Evolutionary conservation across 2,888 invertebrate genomes (phyloP), one percentile per base, ranked within the genome.

Genomic region (Bombylius major): DNA sequence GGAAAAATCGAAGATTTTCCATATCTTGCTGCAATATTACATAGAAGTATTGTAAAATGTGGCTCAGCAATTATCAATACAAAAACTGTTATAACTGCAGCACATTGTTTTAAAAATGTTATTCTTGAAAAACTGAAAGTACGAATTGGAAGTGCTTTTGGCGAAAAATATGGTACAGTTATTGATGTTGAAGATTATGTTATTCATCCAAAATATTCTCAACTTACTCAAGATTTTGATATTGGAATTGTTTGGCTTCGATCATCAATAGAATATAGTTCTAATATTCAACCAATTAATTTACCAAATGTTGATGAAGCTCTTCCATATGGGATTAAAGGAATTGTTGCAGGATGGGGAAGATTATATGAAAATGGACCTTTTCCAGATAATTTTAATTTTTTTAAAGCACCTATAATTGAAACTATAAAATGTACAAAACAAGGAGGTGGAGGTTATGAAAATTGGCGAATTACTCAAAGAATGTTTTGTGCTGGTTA

Each of bases 401-500:
- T 32, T 23, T 44, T 54, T 23, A 44, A 8, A 11, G 45, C 49
- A 13, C 54, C 55, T 14, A 47, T 56, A 23, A 47, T 51, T 14
- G 5, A 34, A 12, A 51, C 42, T 9, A 12, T 3, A 12, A 39
- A 47, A 0, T 81, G 80, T 36, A 32, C 44, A 14, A 11, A 50
- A 54, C n/a, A 54, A 33, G 23, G 23, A 23, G 23, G 23, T 23
- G 34, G 31, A 47, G 34, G 13, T n/a, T 8, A 6, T 34, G 23
- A 47, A n/a, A 47, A 39, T 71, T 0, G 34, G 5, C 12, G 49
- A 50, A 77, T 72, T 47, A 76, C 77, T 0, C 58, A 71, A 0
- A 69, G 65, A 1, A 78, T 80, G 76, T 62, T 79, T 0, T 81
- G 81, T 61, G 80, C 80, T 47, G 80, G 80, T 1, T 63, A 65